These are phyloP conservation scores for Parnassius orleans DNA, from an alignment of 2,888 invertebrate species.

Conservation along the genomic window DNA sequence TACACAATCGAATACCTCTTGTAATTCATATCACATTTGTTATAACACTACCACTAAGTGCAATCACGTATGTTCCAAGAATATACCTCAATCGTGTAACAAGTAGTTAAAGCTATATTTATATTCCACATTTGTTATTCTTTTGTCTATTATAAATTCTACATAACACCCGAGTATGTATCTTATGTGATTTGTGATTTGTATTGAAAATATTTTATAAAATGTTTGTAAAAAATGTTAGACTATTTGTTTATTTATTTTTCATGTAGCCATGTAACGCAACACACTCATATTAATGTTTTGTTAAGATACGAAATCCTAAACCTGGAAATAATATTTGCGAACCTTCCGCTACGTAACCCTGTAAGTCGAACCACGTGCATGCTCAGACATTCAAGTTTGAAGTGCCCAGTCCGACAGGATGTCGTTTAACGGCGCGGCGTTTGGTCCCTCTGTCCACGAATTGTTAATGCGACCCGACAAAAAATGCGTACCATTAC, in stretches of 20 bases:
- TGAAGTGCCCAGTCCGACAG: slow-evolving; percentile 13
- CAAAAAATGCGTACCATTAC: background rate
- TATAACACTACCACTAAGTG: slow-evolving; percentile 14
- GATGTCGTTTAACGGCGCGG: slow-evolving; percentile 24
- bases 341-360: background rate
- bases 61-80: slow-evolving; percentile 30
- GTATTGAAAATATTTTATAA: too few species aligned
- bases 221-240: too few species aligned
- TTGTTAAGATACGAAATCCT: too few species aligned
- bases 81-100: slow-evolving; percentile 29
- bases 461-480: slow-evolving; percentile 21
- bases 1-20: slow-evolving; percentile 18
- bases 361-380: slow-evolving; percentile 15
- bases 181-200: background rate
- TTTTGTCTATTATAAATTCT: slow-evolving; percentile 5
- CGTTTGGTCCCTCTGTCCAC: slow-evolving; percentile 16
- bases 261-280: too few species aligned
- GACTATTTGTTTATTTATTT: too few species aligned
- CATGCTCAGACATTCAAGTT: slow-evolving; percentile 20
- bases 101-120: slow-evolving; percentile 20
- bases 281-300: too few species aligned
- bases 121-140: slow-evolving; percentile 6
- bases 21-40: slow-evolving; percentile 25
- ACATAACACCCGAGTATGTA: too few species aligned
- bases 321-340: too few species aligned